Base-by-base conservation (phyloP, 2,797 vertebrate genomes). In the Podarcis lilfordi region DNA sequence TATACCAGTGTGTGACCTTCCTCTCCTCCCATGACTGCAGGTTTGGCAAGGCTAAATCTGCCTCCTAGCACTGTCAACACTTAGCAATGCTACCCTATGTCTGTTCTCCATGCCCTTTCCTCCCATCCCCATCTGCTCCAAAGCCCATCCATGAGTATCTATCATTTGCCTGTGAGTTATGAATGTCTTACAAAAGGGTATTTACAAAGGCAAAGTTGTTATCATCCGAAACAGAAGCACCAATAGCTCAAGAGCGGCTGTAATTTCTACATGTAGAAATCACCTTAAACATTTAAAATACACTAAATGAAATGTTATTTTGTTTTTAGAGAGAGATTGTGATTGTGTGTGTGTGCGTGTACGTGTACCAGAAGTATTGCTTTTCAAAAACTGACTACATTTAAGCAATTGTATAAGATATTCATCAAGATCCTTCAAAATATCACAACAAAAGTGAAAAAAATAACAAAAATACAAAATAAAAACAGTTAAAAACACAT, bases 61-160 rank as follows among this genome's bases (percentile, higher is more conserved):
- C 88, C 88, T 86, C 45, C 29, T 74, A 85, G 88, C 79, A 32
- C 78, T 86, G 84, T 89, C 88, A 89, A 89, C 88, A 89, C 84
- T 89, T 86, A 81, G 45, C 78, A 81, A 27, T 8, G 66, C 69
- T 11, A 9, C 35, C 50, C 61, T 64, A 19, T 89, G 11, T 55
- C 86, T 72, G 2, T 4, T 50, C 29, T 27, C 72, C 3, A 0
- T 21, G 15, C 71, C 23, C 69, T 0, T 0, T 76, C 6, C 37
- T 3, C 43, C 68, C 86, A 87, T 29, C 4, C 43, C 68, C 86
- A 87, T 29, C 4, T 77, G 3, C 0, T 69, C 69, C 0, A 23
- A 5, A 1, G 25, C 15, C 74, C 29, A 87, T 75, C 37, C 17
- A 35, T 59, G 2, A 80, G 37, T 0, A 37, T 84, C n/a, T 4